phyloP scores from a whole-genome alignment of 1,140 invertebrate species.

The Eubasilissa regina region DNA sequence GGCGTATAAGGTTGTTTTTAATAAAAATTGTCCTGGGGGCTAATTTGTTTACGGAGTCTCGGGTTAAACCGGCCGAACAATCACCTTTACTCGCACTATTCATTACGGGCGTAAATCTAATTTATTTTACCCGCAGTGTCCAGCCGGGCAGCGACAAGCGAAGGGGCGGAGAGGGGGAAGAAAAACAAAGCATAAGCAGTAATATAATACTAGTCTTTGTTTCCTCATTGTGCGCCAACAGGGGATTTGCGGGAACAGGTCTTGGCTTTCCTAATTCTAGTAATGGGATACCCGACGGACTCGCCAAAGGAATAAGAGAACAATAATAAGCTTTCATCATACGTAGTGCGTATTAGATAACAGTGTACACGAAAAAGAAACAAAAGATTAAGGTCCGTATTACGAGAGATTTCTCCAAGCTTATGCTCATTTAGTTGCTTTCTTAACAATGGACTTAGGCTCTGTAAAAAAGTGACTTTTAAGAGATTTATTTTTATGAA shows the following conservation, averaged over 20 bases:
- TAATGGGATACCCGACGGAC: conserved; percentile 15
- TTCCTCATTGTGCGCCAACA: conserved; percentile 1
- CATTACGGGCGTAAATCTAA: background rate
- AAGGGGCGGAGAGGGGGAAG: background rate
- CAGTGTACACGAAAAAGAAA: background rate
- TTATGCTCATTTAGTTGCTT: no score
- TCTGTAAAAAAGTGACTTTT: no score
- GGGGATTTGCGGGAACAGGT: background rate
- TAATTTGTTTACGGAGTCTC: no score
- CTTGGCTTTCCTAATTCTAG: conserved; percentile 6
- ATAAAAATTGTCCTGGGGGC: no score
- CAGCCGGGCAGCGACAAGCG: background rate
- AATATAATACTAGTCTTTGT: conserved; percentile 3
- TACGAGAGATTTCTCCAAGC: no score
- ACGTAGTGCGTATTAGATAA: conserved; percentile 9
- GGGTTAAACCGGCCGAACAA: no score
- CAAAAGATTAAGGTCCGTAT: background rate
- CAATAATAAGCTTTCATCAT: conserved; percentile 16
- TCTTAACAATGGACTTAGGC: no score
- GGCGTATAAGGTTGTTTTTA: no score
- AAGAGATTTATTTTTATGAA: no score
- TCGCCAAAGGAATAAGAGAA: background rate
- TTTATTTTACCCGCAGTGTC: background rate
- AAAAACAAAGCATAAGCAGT: conserved; percentile 10
- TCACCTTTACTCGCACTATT: background rate